Conservation (phyloP, 2,888 invertebrate species). For the Drosophila acutilabella region DNA sequence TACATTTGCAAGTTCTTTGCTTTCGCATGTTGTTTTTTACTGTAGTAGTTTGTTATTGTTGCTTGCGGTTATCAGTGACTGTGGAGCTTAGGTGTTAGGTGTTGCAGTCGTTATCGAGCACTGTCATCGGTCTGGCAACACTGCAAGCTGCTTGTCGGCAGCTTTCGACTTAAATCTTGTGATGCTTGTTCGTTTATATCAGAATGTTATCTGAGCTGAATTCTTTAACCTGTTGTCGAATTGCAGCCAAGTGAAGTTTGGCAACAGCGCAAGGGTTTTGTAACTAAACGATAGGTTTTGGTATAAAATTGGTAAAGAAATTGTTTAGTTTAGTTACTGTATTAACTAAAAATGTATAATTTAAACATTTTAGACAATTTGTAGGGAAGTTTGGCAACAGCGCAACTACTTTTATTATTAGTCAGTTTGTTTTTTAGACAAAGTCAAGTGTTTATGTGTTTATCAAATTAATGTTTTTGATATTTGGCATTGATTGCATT, state of each 20-base stretch:
- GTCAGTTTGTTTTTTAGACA: background rate
- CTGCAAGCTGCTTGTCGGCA: conserved; percentile 14
- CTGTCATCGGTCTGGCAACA: conserved; percentile 40
- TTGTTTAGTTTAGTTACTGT: too few relatives aligned
- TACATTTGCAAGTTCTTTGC: conserved; percentile 18
- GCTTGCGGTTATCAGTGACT: conserved; percentile 47
- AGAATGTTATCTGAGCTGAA: conserved; percentile 5
- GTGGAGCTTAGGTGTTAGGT: conserved; percentile 49
- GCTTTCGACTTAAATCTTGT: background rate
- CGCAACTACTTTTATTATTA: background rate
- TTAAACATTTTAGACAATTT: too few relatives aligned
- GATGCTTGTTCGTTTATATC: background rate
- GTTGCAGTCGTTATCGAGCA: conserved; percentile 43
- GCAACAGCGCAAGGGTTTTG: background rate
- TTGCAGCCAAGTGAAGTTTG: conserved; percentile 4
- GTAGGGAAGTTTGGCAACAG: conserved; percentile 1
- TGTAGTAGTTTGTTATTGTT: background rate
- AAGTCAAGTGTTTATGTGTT: background rate
- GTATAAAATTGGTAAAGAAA: too few relatives aligned
- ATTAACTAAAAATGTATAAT: too few relatives aligned
- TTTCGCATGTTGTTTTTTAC: background rate
- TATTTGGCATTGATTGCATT: conserved; percentile 2
- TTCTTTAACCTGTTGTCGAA: background rate
- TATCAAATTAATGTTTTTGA: background rate
- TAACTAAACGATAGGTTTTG: too few relatives aligned